Evolutionary conservation across 2,888 invertebrate genomes (phyloP).

Genomic region (Nebria brevicollis): DNA sequence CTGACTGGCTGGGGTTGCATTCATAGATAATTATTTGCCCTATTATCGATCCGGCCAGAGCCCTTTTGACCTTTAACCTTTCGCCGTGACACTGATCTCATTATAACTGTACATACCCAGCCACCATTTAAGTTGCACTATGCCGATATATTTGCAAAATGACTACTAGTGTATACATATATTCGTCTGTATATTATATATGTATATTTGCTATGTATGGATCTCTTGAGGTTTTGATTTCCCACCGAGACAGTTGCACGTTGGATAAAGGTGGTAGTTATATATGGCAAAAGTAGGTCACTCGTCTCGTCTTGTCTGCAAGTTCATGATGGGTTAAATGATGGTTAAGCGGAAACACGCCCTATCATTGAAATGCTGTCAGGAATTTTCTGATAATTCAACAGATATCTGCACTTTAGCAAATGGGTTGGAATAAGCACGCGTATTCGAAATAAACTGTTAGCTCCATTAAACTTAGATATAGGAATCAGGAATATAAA

Average conservation of each 20-base stretch:
- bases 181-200: too few species aligned
- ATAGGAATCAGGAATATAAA: neutral
- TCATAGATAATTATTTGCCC: conserved; percentile 40
- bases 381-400: neutral
- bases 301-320: neutral
- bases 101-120: conserved; percentile 34
- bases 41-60: conserved; percentile 35
- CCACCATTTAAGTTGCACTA: neutral
- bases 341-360: neutral
- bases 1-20: conserved; percentile 13
- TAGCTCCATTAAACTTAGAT: neutral
- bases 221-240: too few species aligned
- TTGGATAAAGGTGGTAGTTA: neutral
- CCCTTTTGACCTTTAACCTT: conserved; percentile 9
- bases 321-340: neutral
- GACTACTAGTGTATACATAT: neutral
- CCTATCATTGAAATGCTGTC: neutral
- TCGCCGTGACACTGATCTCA: conserved; percentile 42
- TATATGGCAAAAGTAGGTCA: neutral
- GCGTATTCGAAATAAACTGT: neutral
- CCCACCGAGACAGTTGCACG: neutral
- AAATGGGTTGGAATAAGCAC: neutral
- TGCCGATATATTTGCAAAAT: neutral
- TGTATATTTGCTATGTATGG: too few species aligned
- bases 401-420: neutral